phyloP scores from a whole-genome alignment of 2,113 vertebrate species.

The Pollachius pollachius region DNA sequence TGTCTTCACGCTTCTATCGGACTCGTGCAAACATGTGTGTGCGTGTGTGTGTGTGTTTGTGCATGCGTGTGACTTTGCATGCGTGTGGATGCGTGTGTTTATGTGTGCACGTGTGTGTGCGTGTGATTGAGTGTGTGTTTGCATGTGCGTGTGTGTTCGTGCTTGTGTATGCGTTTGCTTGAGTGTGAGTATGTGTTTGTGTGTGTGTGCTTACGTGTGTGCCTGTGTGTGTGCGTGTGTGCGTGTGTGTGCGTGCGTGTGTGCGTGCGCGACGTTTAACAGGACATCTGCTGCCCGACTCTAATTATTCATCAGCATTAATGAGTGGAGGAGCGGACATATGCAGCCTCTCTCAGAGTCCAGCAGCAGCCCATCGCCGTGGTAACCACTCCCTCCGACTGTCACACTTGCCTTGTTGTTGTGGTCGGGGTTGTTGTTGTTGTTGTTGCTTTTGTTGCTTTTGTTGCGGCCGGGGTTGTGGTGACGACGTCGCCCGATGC shows the following conservation, averaged over 20 bases:
- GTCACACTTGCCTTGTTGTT: not conserved
- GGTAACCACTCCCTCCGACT: constrained; percentile 45
- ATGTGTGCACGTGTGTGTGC: constrained; percentile 27
- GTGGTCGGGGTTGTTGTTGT: not conserved
- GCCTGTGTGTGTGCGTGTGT: not conserved
- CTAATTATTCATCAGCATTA: constrained; percentile 82
- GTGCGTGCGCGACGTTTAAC: constrained; percentile 11
- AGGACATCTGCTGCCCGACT: constrained; percentile 51
- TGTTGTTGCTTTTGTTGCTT: not conserved
- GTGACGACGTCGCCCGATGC: not conserved
- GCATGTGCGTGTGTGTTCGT: constrained; percentile 7
- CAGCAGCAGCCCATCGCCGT: constrained; percentile 52
- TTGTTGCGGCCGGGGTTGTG: not conserved
- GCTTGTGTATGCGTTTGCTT: not conserved
- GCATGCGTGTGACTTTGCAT: too few relatives aligned
- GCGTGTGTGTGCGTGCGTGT: not conserved
- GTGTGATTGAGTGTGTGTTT: constrained; percentile 22
- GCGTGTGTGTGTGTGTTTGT: too few relatives aligned
- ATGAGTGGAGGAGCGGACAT: constrained; percentile 72
- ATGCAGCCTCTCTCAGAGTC: constrained; percentile 70
- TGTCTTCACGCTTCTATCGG: too few relatives aligned
- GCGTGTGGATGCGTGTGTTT: too few relatives aligned
- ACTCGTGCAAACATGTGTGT: too few relatives aligned
- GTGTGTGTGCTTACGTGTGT: not conserved
- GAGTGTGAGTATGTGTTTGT: constrained; percentile 7